phyloP scores from a whole-genome alignment of 2,888 invertebrate species.

The Monoplex corrugatus region DNA sequence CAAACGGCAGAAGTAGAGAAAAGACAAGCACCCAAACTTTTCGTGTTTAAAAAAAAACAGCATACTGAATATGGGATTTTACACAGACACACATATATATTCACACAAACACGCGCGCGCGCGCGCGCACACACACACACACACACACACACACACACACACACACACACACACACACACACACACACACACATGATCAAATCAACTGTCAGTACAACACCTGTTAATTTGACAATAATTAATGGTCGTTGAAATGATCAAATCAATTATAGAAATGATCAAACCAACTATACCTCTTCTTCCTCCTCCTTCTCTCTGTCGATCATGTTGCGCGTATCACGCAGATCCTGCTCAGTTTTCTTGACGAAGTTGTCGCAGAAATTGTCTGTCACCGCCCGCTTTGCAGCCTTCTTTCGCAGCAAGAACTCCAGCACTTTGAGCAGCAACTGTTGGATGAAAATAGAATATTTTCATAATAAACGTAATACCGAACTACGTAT shows the following conservation, averaged over 20 bases:
- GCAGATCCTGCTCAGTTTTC: conserved; percentile 68
- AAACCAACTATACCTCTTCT: conserved; percentile 63
- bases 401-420: conserved; percentile 67
- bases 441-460: conserved; percentile 62
- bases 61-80: no score
- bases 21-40: no score
- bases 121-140: not conserved
- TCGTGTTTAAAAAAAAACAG: no score
- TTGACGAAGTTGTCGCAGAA: conserved; percentile 67
- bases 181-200: not conserved
- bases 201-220: not conserved
- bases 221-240: not conserved
- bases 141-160: not conserved
- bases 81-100: not conserved
- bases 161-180: not conserved
- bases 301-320: conserved; percentile 68
- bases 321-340: conserved; percentile 65
- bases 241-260: not conserved
- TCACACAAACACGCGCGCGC: not conserved
- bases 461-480: not conserved
- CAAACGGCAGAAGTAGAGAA: no score
- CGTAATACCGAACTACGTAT: no score
- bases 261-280: conserved; percentile 36
- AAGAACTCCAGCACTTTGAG: conserved; percentile 66
- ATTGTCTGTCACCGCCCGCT: conserved; percentile 64